These are phyloP conservation scores for Galaxias olidus DNA, from an alignment of 2,797 vertebrate genomes.

Conservation along the genomic window DNA sequence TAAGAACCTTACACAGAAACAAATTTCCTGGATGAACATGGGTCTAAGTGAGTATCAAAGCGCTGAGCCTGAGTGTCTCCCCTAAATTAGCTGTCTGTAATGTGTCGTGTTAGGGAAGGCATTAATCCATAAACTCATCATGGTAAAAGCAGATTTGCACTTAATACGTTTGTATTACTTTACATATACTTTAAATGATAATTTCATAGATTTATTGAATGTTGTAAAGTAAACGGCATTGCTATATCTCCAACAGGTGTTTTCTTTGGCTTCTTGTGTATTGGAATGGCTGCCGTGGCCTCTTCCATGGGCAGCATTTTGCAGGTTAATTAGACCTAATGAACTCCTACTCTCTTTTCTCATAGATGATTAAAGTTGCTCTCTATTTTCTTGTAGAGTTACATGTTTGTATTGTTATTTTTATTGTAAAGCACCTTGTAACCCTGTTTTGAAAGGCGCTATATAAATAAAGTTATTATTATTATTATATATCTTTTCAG, in stretches of 20 bases:
- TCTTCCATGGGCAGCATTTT: slow-evolving; percentile 87
- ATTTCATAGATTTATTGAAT: background rate
- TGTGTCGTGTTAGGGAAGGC: too few species aligned
- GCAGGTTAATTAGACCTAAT: slow-evolving; percentile 79
- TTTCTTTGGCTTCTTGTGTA: slow-evolving; percentile 87
- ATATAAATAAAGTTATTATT: too few species aligned
- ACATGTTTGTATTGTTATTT: too few species aligned
- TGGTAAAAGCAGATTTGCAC: too few species aligned
- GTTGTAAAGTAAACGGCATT: background rate
- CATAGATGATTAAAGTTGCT: background rate
- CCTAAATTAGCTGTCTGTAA: background rate
- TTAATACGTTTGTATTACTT: too few species aligned
- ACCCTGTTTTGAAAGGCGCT: too few species aligned
- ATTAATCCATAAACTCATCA: too few species aligned
- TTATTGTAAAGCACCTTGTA: too few species aligned
- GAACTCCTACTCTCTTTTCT: too few species aligned
- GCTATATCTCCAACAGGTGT: slow-evolving; percentile 74
- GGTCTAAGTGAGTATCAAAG: slow-evolving; percentile 74
- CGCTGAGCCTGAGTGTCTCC: background rate
- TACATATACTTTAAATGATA: too few species aligned
- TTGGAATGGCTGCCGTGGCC: slow-evolving; percentile 93
- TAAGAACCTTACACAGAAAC: slow-evolving; percentile 65
- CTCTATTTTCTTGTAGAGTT: too few species aligned
- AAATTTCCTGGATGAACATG: slow-evolving; percentile 80
- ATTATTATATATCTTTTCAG: too few species aligned